A percentile compares a stretch with the other conserved stretches of the same genome.
These are phyloP conservation scores for Drosophila meridionalis DNA, from an alignment of 2,888 invertebrate genomes.

Conservation along the genomic window DNA sequence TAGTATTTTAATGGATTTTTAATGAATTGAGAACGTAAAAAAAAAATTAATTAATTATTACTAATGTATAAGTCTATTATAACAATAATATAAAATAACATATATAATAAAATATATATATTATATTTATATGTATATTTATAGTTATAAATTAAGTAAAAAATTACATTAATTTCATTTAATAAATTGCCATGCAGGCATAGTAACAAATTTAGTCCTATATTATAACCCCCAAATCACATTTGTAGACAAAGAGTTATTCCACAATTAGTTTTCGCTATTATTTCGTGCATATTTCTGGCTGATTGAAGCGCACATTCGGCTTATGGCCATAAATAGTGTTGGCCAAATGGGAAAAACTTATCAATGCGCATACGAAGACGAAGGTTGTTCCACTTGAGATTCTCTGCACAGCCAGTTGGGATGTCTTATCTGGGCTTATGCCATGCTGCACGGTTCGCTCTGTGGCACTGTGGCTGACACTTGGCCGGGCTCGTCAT, in stretches of 20 bases:
- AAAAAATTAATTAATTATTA: no score
- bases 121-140: neutral
- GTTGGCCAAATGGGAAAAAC: neutral
- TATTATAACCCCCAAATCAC: neutral
- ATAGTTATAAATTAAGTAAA: neutral
- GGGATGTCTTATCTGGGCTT: conserved; percentile 47
- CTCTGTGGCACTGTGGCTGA: conserved; percentile 40
- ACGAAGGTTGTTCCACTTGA: neutral
- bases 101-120: neutral
- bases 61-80: no score
- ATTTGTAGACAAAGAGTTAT: neutral
- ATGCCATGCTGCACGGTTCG: conserved; percentile 21
- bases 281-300: conserved; percentile 1
- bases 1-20: no score
- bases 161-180: neutral
- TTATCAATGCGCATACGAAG: conserved; percentile 14
- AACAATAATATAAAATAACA: no score
- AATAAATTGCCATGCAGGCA: neutral
- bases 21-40: no score
- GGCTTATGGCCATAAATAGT: neutral
- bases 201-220: neutral
- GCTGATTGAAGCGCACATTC: conserved; percentile 1
- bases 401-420: conserved; percentile 11
- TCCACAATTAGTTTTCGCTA: neutral
- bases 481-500: conserved; percentile 44